phyloP scores from a whole-genome alignment of 1,140 invertebrate species.

The Drosophila elegans region DNA sequence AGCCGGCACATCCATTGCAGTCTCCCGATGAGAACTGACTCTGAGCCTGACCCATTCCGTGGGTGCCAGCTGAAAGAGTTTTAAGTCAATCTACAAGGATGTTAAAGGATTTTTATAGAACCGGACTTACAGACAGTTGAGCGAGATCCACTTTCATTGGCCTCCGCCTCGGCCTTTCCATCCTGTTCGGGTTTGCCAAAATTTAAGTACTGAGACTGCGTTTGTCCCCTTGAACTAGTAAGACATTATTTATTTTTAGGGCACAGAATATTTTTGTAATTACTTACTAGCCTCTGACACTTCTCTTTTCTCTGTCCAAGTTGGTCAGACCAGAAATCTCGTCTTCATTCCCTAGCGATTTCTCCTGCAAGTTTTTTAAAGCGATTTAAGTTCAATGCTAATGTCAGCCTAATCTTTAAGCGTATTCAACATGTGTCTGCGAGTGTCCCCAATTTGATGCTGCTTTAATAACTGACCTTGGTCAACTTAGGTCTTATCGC shows the following conservation, averaged over 20 bases:
- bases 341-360: conserved; percentile 38
- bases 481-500: conserved; percentile 66
- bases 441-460: conserved; percentile 16
- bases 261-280: too few species aligned
- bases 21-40: conserved; percentile 88
- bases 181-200: conserved; percentile 87
- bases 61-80: conserved; percentile 87
- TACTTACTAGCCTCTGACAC: conserved; percentile 79
- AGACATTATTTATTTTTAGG: not conserved
- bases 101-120: not conserved
- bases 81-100: not conserved
- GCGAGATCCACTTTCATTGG: conserved; percentile 89
- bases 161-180: conserved; percentile 92
- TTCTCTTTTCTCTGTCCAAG: conserved; percentile 67
- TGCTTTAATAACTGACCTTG: conserved; percentile 71
- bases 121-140: conserved; percentile 90
- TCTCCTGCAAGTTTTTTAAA: conserved; percentile 47
- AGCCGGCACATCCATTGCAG: conserved; percentile 83
- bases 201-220: conserved; percentile 92
- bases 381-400: conserved; percentile 63
- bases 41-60: conserved; percentile 93
- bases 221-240: conserved; percentile 88
- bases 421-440: conserved; percentile 2
- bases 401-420: conserved; percentile 51
- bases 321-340: conserved; percentile 38